These are phyloP conservation scores for Boloria selene DNA, from an alignment of 2,888 invertebrate genomes.

Conservation along the genomic window DNA sequence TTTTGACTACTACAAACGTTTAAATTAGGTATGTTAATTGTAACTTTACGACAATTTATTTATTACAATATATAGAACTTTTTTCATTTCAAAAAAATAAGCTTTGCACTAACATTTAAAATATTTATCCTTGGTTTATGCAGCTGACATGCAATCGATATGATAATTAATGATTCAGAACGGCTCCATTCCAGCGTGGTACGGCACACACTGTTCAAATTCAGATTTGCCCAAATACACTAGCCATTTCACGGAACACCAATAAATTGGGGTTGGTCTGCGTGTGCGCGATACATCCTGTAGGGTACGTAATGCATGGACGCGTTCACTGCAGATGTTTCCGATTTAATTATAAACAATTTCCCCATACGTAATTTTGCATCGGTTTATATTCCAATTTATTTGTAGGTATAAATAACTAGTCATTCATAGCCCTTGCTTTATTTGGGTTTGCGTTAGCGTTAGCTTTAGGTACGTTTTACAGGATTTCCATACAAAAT, in stretches of 20 bases:
- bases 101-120: too few relatives aligned
- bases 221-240: conserved; percentile 31
- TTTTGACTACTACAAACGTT: too few relatives aligned
- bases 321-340: conserved; percentile 34
- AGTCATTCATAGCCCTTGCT: too few relatives aligned
- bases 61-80: too few relatives aligned
- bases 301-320: conserved; percentile 23
- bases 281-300: conserved; percentile 35
- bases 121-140: not conserved
- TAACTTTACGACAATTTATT: too few relatives aligned
- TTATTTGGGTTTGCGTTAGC: too few relatives aligned
- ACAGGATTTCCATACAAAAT: too few relatives aligned
- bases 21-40: too few relatives aligned
- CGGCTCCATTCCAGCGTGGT: conserved; percentile 61
- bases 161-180: conserved; percentile 65
- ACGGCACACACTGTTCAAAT: conserved; percentile 44
- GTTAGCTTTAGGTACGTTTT: too few relatives aligned
- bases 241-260: conserved; percentile 31
- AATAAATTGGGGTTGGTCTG: conserved; percentile 35
- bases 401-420: too few relatives aligned
- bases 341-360: conserved; percentile 17
- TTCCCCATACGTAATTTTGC: not conserved
- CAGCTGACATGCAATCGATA: conserved; percentile 51
- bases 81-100: too few relatives aligned
- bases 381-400: not conserved